Percentiles rank a stretch among this genome's conserved stretches.
Conservation (phyloP, 2,888 invertebrate genomes). For the Phytoseiulus persimilis region DNA sequence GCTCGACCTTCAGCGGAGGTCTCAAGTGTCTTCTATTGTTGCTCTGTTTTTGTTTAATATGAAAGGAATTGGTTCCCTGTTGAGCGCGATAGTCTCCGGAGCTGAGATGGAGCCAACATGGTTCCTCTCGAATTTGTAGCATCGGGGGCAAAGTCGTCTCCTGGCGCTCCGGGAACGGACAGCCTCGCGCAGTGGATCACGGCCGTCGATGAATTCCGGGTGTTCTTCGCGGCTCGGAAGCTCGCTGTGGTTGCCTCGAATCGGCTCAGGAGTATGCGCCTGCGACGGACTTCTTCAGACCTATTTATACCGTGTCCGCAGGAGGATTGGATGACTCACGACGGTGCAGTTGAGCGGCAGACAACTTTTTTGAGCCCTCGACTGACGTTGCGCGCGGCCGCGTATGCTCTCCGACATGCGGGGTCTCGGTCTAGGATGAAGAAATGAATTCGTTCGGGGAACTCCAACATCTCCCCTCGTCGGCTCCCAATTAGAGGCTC, state of each 20-base stretch:
- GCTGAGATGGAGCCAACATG: background rate
- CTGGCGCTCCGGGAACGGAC: too few species aligned
- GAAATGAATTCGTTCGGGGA: background rate
- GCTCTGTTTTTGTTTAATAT: background rate
- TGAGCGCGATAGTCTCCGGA: background rate
- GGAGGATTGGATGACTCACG: background rate
- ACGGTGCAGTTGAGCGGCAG: background rate
- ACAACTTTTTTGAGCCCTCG: background rate
- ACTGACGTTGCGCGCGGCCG: background rate
- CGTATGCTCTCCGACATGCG: background rate
- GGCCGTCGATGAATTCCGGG: too few species aligned
- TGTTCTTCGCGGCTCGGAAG: too few species aligned
- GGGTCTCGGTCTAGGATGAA: background rate
- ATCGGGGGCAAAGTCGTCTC: too few species aligned
- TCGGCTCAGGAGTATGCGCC: too few species aligned
- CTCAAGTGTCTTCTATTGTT: background rate
- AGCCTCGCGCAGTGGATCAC: too few species aligned
- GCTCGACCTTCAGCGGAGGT: background rate
- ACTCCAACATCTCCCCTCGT: background rate
- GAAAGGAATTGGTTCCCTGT: background rate
- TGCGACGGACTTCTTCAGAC: background rate
- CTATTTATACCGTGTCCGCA: background rate
- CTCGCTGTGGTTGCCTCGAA: too few species aligned
- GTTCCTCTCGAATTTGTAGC: background rate
- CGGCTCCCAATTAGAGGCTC: background rate